Base-by-base conservation (phyloP, 2,888 invertebrate species). In the Thalpophila matura region DNA sequence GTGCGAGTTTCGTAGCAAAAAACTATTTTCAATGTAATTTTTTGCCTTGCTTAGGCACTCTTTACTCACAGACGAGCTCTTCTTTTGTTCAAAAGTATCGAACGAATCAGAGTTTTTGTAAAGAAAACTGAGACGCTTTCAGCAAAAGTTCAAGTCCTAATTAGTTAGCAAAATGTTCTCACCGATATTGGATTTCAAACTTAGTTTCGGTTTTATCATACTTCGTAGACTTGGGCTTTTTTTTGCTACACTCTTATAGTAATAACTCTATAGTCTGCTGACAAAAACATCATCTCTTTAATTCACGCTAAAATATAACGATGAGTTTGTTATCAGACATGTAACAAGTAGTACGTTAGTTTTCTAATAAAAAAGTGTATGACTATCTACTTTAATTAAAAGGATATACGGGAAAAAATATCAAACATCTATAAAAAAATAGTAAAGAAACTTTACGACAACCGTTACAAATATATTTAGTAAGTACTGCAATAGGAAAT, bases 161-260 rank as follows among this genome's bases (percentile, higher is more conserved):
- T 68, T 72, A 72, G 73, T 65, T 57, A 40, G 20, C 33, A 72
- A 65, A 68, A 50, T 65, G 38, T 16, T 54, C 35, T 35, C 26
- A 35, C 40, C 37, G 63, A 47, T 55, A 68, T 64, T 72, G 65
- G 45, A 50, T 49, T 35, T 26, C 29, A 26, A 56, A 45, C 27
- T 18, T 45, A 26, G 43, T 35, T 50, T 29, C 6, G 38, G 59
- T 56, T 29, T 27, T 31, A 43, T 67, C 42, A 43, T 43, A 31
- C 35, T 47, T 37, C 24, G n/a, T n/a, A 14, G 27, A 37, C 24
- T 71, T 62, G 7, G 20, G 26, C 6, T 31, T 31, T 20, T 71
- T 29, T n/a, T 37, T 71, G 22, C 10, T 31, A 27, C 10, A 18
- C 9, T 47, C 3, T 4, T 43, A n/a, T 3, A 18, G 16, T 14